phyloP scores from a whole-genome alignment of 2,113 vertebrate species.

The Tachycineta bicolor region DNA sequence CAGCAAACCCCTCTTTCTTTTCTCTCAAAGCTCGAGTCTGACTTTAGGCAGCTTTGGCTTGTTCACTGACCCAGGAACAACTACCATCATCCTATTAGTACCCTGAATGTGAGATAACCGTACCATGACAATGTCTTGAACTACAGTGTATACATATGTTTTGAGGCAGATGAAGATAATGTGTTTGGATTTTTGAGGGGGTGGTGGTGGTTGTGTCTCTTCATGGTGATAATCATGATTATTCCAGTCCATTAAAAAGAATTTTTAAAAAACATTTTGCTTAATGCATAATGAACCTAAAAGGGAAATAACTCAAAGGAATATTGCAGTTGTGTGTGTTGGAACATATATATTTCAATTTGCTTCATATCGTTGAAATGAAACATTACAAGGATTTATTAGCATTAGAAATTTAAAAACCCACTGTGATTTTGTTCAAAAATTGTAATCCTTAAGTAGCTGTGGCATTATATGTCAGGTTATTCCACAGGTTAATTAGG shows the following conservation, averaged over 20 bases:
- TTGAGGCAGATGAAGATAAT: conserved; percentile 12
- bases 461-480: not conserved
- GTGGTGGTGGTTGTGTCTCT: not conserved
- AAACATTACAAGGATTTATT: not conserved
- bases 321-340: not conserved
- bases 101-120: conserved; percentile 26
- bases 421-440: not conserved
- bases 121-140: conserved; percentile 9
- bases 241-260: conserved; percentile 31
- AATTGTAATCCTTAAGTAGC: not conserved
- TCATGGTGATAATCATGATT: not conserved
- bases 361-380: not conserved
- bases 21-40: not conserved
- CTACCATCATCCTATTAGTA: conserved; percentile 54
- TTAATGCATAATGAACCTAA: not conserved
- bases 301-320: not conserved
- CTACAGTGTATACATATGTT: not conserved
- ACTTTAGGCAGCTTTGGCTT: conserved; percentile 59
- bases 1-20: not conserved
- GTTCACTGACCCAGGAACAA: conserved; percentile 49
- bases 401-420: not conserved
- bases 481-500: not conserved
- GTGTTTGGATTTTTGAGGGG: not conserved
- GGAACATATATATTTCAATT: not conserved
- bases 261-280: not conserved